These are phyloP conservation scores for Pipistrellus nathusii DNA, from an alignment of 2,797 vertebrate genomes.

Conservation along the genomic window DNA sequence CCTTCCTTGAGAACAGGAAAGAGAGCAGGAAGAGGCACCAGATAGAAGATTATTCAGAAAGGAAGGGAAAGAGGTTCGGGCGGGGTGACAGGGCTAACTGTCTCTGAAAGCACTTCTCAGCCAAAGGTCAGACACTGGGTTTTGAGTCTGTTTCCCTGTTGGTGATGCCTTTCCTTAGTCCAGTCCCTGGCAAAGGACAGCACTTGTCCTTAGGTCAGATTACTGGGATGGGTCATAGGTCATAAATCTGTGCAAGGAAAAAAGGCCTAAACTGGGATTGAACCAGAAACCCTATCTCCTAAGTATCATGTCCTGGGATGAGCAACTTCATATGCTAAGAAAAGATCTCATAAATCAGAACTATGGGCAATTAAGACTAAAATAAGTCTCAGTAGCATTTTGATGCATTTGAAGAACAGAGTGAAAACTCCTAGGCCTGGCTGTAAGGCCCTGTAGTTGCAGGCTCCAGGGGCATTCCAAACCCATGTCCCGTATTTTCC, in stretches of 20 bases:
- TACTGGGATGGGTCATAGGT: not conserved
- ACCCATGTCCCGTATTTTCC: not conserved
- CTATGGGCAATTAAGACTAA: not conserved
- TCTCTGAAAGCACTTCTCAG: not conserved
- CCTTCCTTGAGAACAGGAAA: not conserved
- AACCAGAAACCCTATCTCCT: not conserved
- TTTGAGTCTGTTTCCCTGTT: not conserved
- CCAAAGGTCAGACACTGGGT: not conserved
- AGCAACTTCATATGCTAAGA: not conserved
- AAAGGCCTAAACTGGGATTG: not conserved
- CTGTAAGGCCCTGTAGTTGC: fast-evolving
- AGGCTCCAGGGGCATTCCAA: not conserved
- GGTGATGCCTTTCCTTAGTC: not conserved
- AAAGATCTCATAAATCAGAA: not conserved
- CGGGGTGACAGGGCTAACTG: fast-evolving
- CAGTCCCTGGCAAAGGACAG: not conserved
- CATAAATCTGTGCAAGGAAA: not conserved
- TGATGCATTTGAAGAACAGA: not conserved
- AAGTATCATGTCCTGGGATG: not conserved
- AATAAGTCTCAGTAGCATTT: not conserved
- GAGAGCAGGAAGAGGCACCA: not conserved
- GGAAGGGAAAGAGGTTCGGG: not conserved
- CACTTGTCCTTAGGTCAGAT: not conserved
- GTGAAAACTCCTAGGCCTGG: not conserved
- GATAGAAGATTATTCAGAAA: not conserved